These are phyloP conservation scores for Drosophila kurseongensis DNA, from an alignment of 1,140 invertebrate species.

Conservation along the genomic window DNA sequence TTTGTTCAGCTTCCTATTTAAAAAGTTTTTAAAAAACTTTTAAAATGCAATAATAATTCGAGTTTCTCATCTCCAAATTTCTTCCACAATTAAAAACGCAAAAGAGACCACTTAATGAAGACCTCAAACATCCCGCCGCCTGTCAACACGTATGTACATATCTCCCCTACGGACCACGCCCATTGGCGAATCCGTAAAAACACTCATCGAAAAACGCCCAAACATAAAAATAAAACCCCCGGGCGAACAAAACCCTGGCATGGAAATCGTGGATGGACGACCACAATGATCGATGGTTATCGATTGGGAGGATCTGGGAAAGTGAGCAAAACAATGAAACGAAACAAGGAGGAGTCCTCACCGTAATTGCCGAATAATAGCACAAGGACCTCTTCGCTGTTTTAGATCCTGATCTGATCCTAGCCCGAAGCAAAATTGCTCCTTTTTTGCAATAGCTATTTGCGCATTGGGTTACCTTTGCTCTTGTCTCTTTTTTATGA, in stretches of 20 bases:
- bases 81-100: no score
- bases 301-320: conserved; percentile 29
- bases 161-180: conserved; percentile 10
- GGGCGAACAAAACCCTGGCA: conserved; percentile 1
- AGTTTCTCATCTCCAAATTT: no score
- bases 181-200: conserved; percentile 5
- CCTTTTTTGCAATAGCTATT: conserved; percentile 58
- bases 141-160: conserved; percentile 27
- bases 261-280: conserved; percentile 5
- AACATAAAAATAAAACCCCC: background rate
- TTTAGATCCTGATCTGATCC: conserved; percentile 30
- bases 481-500: background rate
- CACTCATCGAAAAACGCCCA: conserved; percentile 5
- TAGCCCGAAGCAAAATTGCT: conserved; percentile 55
- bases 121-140: background rate
- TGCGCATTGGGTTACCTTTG: conserved; percentile 50
- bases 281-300: conserved; percentile 60
- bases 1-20: no score
- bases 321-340: conserved; percentile 19
- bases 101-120: background rate
- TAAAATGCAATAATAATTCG: no score
- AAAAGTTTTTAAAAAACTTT: no score
- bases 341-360: conserved; percentile 30
- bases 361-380: conserved; percentile 74
- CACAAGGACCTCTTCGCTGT: conserved; percentile 26